Evolutionary conservation across 1,140 invertebrate species (phyloP), one percentile per base, ranked within the genome.

Genomic region (Popillia japonica): DNA sequence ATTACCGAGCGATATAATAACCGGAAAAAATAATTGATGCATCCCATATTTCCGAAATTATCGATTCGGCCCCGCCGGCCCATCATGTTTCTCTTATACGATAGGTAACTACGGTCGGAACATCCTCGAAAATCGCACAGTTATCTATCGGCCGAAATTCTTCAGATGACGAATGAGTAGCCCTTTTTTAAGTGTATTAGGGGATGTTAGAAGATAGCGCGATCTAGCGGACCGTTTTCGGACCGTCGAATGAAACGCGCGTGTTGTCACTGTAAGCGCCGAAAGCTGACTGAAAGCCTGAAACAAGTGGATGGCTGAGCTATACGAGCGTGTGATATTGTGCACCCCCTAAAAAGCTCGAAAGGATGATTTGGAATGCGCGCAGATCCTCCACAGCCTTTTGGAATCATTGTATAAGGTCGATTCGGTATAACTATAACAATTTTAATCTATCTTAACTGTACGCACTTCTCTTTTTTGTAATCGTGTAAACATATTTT

Each of bases 281-380:
- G 48, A 55, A 55, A n/a, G 48, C 48, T 55, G 48, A 55, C 48
- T 55, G 48, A 55, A 55, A 55, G 48, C 48, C 48, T 55, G 48
- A 55, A 55, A 55, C 48, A 55, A 55, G 48, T 55, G 48, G 48
- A 55, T 55, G 48, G 48, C 48, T 55, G 14, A 17, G 14, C 48
- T 14, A 55, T 55, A 17, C 11, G 48, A 14, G 48, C 48, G 48
- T 17, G 27, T 34, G 27, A 34, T 34, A 34, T 34, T 4, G 27
- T 34, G 48, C 14, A 17, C 48, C 48, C 48, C 48, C 48, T 17
- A n/a, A 55, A 55, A 55, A 55, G 48, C 48, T 55, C 27, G 27
- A 34, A 34, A 34, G 48, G 48, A 14, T 17, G 48, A n/a, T 55
- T 34, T 6, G 48, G 14, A n/a, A n/a, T 17, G 48, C 48, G 48